Conservation (phyloP, 2,797 vertebrate genomes). For the Enteromius anoplus region DNA sequence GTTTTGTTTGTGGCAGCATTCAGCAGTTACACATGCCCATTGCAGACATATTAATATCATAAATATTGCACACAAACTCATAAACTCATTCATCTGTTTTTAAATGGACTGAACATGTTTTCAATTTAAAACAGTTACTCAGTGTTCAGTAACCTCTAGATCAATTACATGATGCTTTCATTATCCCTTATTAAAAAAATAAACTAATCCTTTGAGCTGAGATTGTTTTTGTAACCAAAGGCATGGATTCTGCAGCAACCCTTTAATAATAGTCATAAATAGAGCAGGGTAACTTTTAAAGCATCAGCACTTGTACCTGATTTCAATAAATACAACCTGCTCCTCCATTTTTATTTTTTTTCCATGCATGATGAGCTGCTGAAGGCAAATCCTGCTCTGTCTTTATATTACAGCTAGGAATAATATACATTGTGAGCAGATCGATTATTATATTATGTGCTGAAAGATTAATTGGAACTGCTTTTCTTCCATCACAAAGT, state of each 20-base stretch:
- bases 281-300: constrained; percentile 21
- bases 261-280: background rate
- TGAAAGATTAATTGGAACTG: background rate
- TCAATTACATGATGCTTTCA: constrained; percentile 41
- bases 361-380: background rate
- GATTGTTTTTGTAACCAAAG: constrained; percentile 27
- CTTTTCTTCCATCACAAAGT: background rate
- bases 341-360: background rate
- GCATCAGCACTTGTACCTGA: background rate
- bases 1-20: background rate
- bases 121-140: constrained; percentile 43
- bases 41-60: constrained; percentile 20
- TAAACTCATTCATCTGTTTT: constrained; percentile 14
- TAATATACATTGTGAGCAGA: background rate
- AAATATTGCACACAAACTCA: constrained; percentile 19
- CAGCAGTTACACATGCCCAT: background rate
- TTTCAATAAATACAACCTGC: background rate
- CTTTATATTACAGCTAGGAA: background rate
- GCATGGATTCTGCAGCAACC: background rate
- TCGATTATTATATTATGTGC: background rate
- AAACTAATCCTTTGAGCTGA: constrained; percentile 36
- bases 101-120: constrained; percentile 50
- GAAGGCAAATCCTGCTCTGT: background rate
- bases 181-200: constrained; percentile 30
- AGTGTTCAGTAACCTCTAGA: constrained; percentile 28